phyloP scores from a whole-genome alignment of 2,797 vertebrate species.

The Artibeus jamaicensis region DNA sequence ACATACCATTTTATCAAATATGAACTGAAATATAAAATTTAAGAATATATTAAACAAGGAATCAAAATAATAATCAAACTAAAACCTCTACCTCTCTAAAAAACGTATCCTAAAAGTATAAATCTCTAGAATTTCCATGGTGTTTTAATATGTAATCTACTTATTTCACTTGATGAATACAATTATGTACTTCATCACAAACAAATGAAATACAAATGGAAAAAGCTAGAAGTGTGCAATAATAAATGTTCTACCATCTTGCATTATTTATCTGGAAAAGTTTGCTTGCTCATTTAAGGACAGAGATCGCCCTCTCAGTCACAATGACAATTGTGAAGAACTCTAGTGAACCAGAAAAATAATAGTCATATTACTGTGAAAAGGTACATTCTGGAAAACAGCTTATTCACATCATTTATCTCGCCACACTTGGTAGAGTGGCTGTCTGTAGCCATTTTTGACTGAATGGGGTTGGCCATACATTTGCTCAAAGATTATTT shows the following conservation, averaged over 20 bases:
- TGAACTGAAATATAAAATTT: conserved; percentile 38
- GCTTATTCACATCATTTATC: conserved; percentile 28
- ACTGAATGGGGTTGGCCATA: conserved; percentile 44
- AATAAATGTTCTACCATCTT: neutral
- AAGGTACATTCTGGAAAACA: conserved; percentile 15
- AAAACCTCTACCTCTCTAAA: neutral
- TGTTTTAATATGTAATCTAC: neutral
- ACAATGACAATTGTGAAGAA: conserved; percentile 17
- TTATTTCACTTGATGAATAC: conserved; percentile 6
- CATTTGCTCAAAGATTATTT: conserved; percentile 53
- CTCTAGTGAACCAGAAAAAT: neutral
- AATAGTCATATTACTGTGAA: neutral
- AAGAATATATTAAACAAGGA: conserved; percentile 1
- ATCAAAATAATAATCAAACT: conserved; percentile 41
- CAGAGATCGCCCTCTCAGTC: neutral
- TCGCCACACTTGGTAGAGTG: neutral
- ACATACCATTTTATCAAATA: conserved; percentile 16
- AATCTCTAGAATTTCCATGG: conserved; percentile 2
- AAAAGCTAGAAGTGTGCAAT: neutral
- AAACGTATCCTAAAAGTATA: neutral
- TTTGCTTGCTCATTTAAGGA: neutral
- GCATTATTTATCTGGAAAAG: neutral
- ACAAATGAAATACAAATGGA: conserved; percentile 21
- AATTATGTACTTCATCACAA: neutral
- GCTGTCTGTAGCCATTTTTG: neutral